Percentiles rank a stretch among this genome's conserved stretches.
phyloP scores from a whole-genome alignment of 2,888 invertebrate species.

The Julus scandinavius region DNA sequence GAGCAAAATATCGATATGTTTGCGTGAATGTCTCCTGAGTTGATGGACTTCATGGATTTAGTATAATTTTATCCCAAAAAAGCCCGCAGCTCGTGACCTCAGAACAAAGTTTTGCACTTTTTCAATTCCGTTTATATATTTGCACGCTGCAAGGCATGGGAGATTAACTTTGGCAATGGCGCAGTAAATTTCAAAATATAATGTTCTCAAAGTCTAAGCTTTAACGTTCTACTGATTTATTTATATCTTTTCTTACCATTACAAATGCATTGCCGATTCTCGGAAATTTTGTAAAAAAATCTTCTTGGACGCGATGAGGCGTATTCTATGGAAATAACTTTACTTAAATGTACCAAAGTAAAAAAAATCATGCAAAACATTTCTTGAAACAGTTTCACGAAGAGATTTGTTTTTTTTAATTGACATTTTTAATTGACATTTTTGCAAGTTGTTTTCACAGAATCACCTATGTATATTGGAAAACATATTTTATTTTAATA shows the following conservation, averaged over 20 bases:
- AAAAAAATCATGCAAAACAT: too few species aligned
- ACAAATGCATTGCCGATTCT: background rate
- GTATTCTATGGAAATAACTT: background rate
- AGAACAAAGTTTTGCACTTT: background rate
- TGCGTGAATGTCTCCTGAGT: background rate
- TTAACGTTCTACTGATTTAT: background rate
- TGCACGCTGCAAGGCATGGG: background rate
- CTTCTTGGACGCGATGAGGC: background rate
- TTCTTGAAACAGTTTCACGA: too few species aligned
- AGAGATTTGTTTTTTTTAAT: too few species aligned
- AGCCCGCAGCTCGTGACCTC: background rate
- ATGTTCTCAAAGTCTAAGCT: background rate
- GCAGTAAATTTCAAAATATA: conserved; percentile 9
- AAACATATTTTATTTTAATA: too few species aligned
- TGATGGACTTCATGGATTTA: background rate
- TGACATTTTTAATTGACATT: too few species aligned
- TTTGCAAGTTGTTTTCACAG: too few species aligned
- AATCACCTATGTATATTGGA: too few species aligned
- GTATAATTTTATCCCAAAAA: background rate
- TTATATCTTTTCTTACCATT: background rate
- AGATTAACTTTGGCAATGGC: background rate
- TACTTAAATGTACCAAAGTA: too few species aligned
- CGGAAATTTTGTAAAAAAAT: background rate
- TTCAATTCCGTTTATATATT: background rate
- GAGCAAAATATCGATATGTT: background rate